Evolutionary conservation across 2,797 vertebrate species (phyloP), one percentile per base, ranked within the genome.

Genomic region (Lacerta viridis): DNA sequence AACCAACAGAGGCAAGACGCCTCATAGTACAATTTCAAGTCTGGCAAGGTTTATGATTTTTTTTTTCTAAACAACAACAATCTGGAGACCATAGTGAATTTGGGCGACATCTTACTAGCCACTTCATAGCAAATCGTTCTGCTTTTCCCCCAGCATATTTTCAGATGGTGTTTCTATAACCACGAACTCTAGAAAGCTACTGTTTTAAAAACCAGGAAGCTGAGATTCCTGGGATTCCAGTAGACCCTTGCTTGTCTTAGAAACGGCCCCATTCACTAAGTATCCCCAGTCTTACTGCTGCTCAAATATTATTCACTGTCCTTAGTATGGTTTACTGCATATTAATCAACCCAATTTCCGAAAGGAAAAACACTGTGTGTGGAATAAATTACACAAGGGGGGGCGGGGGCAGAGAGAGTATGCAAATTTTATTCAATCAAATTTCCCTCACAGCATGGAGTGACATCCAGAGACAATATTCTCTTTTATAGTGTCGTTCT

Each of bases 371-470:
- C 61, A 39, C 20, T 66, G 5, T 5, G 72, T 77, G 41, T 50
- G 5, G 86, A 83, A 83, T 76, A 68, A 29, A 83, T 88, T 79
- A 83, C 7, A 20, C 3, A 55, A 25, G 15, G 20, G 41, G n/a
- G 27, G 50, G 39, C 7, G 39, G 76, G 29, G 27, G n/a, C 29
- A 29, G 61, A 4, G 33, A 29, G 23, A 61, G 27, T 71, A 79
- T 84, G 87, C 36, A 88, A 72, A 88, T 88, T 78, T 79, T 77
- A 88, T 78, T 41, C 66, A 69, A 71, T 71, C 36, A 61, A 79
- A 71, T 84, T 88, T 78, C 46, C 39, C 75, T 84, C 87, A 59
- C 87, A 88, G 81, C 75, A 79, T 41, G 87, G 33, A 84, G n/a
- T 41, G 46, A 41, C 75, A 71, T 27, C 4, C 46, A 79, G 87